Base-by-base conservation (phyloP, 1,140 invertebrate genomes). In the Drosophila trapezifrons region DNA sequence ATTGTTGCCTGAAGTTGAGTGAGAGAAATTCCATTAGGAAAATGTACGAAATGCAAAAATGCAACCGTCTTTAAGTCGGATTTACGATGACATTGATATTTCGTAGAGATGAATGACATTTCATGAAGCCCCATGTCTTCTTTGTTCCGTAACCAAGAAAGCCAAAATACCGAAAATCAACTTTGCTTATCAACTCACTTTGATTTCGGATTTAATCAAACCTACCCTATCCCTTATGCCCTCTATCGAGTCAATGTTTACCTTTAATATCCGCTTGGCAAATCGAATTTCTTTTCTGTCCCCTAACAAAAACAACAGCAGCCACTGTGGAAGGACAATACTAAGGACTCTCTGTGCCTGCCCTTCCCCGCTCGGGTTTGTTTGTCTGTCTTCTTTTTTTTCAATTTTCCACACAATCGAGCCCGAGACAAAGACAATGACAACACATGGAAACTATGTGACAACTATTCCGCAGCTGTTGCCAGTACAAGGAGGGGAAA, bases 331-430 rank as follows among this genome's bases (percentile, higher is more conserved):
- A 57, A 20, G 37, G 20, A 45, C 47, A 52, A 57, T 40, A 56
- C 32, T 58, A 52, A 49, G 35, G 55, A 35, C 32, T 52, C 45
- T 12, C 42, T 59, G 43, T 58, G 38, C 55, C 55, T 57, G 57
- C 52, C 52, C 54, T 55, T 43, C 38, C 42, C 22, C 27, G 20
- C 13, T 54, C 9, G 62, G 22, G 35, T 45, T 37, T 70, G 66
- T 69, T 49, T 71, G 65, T 38, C 66, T n/a, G n/a, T n/a, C n/a
- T n/a, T 78, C 67, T 55, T 81, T 60, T 77, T 70, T 77, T 70
- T 66, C 79, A 87, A 86, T 86, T 86, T 86, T 86, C 83, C 83
- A 70, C 84, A 89, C 84, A 86, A 86, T 86, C 83, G 64, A 89
- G 57, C 83, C 70, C 62, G 57, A 76, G 58, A 63, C 67, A 66